A percentile compares a stretch with the other conserved stretches of the same genome.
These are phyloP conservation scores for Dioctria rufipes DNA, from an alignment of 2,888 invertebrate species.

Conservation along the genomic window DNA sequence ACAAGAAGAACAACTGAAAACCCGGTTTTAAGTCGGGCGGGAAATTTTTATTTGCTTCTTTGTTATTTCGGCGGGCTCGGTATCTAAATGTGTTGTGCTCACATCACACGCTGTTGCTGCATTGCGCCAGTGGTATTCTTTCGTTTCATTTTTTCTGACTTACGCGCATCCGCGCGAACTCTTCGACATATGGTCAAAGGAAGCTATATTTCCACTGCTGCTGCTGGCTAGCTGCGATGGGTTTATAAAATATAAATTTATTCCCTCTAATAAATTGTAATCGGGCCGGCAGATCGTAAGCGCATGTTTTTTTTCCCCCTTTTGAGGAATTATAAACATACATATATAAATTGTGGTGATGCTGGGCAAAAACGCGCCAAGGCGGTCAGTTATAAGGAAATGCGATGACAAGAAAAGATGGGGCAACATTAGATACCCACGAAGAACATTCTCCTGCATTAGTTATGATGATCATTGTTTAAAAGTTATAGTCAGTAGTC, in stretches of 20 bases:
- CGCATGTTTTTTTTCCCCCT: constrained; percentile 13
- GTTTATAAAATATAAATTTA: constrained; percentile 55
- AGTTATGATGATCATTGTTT: constrained; percentile 24
- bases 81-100: constrained; percentile 21
- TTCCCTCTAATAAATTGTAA: constrained; percentile 54
- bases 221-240: constrained; percentile 5
- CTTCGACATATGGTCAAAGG: constrained; percentile 42
- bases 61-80: neutral
- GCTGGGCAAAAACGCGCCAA: constrained; percentile 15
- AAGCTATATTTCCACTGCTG: neutral
- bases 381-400: constrained; percentile 38
- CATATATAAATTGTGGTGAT: neutral
- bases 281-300: constrained; percentile 45
- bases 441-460: constrained; percentile 6
- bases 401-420: constrained; percentile 45
- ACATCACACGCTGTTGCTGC: neutral
- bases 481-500: constrained; percentile 50
- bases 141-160: constrained; percentile 18
- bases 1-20: constrained; percentile 11
- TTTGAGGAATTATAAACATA: neutral
- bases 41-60: constrained; percentile 46
- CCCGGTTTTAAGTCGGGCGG: constrained; percentile 39
- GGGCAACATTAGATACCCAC: constrained; percentile 34
- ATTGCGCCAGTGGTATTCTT: constrained; percentile 6
- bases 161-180: neutral